Percentiles rank a stretch among this genome's conserved stretches.
Conservation (phyloP, 1,140 invertebrate species). For the Drosophila simulans region DNA sequence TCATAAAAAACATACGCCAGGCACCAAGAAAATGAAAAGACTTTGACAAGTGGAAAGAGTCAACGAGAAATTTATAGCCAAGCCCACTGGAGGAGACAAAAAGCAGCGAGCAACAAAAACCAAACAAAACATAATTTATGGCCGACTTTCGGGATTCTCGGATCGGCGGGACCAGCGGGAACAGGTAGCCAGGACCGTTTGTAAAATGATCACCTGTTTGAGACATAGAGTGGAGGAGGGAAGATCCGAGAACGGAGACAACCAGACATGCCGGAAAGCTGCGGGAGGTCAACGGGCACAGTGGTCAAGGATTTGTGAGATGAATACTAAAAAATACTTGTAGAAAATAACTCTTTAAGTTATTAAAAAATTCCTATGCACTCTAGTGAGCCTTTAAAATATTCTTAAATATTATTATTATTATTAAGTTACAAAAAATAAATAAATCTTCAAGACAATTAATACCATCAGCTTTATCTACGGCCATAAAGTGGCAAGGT, state of each 20-base stretch:
- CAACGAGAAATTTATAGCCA: constrained; percentile 66
- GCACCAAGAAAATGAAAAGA: constrained; percentile 30
- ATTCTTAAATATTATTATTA: too few species aligned
- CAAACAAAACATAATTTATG: constrained; percentile 80
- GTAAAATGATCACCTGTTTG: constrained; percentile 78
- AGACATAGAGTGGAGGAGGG: constrained; percentile 15
- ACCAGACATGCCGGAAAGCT: constrained; percentile 40
- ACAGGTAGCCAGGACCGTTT: constrained; percentile 71
- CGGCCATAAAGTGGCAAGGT: too few species aligned
- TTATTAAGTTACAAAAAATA: too few species aligned
- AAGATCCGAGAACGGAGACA: constrained; percentile 12
- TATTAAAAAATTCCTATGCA: too few species aligned
- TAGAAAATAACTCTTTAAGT: neutral
- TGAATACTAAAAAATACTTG: neutral
- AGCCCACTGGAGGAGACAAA: constrained; percentile 36
- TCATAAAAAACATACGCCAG: constrained; percentile 12
- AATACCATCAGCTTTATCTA: too few species aligned
- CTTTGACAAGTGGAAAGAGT: constrained; percentile 62
- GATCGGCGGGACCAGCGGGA: constrained; percentile 29
- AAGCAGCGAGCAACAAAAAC: constrained; percentile 27
- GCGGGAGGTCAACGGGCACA: constrained; percentile 48
- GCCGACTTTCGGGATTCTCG: constrained; percentile 49
- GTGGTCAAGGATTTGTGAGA: constrained; percentile 19
- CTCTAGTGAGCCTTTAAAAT: too few species aligned
- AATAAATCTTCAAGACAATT: too few species aligned